Evolutionary conservation across 2,113 vertebrate genomes (phyloP), one percentile per base, ranked within the genome.

Genomic region (Platysteira castanea): DNA sequence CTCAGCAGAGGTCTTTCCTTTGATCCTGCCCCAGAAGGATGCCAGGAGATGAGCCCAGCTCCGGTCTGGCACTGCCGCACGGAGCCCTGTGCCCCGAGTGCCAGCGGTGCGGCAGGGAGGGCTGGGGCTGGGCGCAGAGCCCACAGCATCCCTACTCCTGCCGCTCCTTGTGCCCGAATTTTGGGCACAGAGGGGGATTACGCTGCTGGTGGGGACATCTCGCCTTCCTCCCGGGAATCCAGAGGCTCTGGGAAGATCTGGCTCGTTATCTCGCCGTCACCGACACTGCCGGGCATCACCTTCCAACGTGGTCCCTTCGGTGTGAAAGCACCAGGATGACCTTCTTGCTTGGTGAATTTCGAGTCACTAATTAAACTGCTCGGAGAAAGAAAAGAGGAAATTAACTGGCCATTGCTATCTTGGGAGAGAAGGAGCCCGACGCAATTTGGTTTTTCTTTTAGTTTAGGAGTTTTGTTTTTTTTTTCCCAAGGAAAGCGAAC

Each of bases 181-280:
- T 2, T 2, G 26, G 73, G 31, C 7, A 2, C 33, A 13, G 54
- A 15, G 22, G 6, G 37, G n/a, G 33, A 17, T 63, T 3, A 2
- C 2, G 0, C 22, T 59, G 44, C 73, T 26, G 17, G 2, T 4
- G 2, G 61, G 46, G 21, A 63, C 8, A 2, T 13, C 27, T n/a
- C 27, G 1, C 49, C 30, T 60, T 80, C 44, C 53, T 23, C 20
- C 7, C 1, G 37, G 49, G 49, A 31, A 22, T 5, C 21, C 30
- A 5, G 41, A 3, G 63, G 37, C 73, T 49, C 68, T 14, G 53
- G 24, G 44, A 11, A 30, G 63, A 27, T 3, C 35, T 1, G 0
- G 10, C 54, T 56, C 2, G 0, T 81, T n/a, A 5, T 15, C 44
- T 24, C 7, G 0, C 42, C 0, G 0, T 10, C 52, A 14, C 50